Evolutionary conservation across 2,113 vertebrate genomes (phyloP).

Genomic region (Forbesichthys papilliferus): DNA sequence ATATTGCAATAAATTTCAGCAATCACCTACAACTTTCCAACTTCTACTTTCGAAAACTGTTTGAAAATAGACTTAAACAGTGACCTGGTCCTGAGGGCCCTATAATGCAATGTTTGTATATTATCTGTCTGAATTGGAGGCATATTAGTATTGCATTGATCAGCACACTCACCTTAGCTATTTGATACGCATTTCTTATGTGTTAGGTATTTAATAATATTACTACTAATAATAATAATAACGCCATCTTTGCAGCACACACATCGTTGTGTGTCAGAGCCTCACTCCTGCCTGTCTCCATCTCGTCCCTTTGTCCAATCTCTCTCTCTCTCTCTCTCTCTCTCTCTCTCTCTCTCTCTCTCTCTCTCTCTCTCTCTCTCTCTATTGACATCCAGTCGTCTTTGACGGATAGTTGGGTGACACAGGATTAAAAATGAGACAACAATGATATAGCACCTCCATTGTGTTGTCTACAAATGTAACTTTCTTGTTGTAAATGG

Average conservation of each 20-base stretch:
- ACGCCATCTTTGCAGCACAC: slow-evolving; percentile 3
- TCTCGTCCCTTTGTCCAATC: background rate
- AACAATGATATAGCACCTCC: slow-evolving; percentile 47
- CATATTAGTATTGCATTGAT: too few species aligned
- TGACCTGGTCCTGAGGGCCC: too few species aligned
- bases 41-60: too few species aligned
- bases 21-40: too few species aligned
- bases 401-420: slow-evolving; percentile 67
- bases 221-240: too few species aligned
- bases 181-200: too few species aligned
- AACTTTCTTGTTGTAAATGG: slow-evolving; percentile 46
- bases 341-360: slow-evolving; percentile 24
- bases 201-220: too few species aligned
- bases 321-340: slow-evolving; percentile 15
- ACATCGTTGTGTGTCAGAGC: slow-evolving; percentile 21
- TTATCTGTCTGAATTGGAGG: too few species aligned
- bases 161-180: too few species aligned
- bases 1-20: too few species aligned
- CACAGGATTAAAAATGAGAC: slow-evolving; percentile 66
- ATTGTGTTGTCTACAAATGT: slow-evolving; percentile 58
- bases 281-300: slow-evolving; percentile 54
- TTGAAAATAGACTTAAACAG: too few species aligned
- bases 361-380: slow-evolving; percentile 21
- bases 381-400: slow-evolving; percentile 60
- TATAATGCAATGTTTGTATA: too few species aligned